Percentiles rank a stretch among this genome's conserved stretches.
Conservation (phyloP, 2,888 invertebrate genomes). For the Scrobipalpa atriplicella region DNA sequence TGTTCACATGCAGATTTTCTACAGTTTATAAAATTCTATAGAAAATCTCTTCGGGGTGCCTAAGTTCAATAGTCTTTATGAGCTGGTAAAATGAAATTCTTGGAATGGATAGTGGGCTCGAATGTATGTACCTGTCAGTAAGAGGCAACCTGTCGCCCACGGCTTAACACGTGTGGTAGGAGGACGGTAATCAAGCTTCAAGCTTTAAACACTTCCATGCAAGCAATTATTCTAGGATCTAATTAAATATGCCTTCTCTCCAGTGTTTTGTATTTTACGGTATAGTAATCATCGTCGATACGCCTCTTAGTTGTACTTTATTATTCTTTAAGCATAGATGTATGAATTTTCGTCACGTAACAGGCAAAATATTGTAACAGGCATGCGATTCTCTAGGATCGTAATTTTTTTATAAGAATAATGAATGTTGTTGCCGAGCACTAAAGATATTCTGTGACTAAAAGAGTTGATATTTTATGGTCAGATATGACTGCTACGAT, state of each 20-base stretch:
- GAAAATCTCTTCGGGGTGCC: too few species aligned
- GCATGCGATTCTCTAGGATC: constrained; percentile 32
- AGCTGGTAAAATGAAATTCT: too few species aligned
- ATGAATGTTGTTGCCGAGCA: constrained; percentile 27
- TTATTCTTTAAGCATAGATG: constrained; percentile 33
- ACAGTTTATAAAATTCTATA: too few species aligned
- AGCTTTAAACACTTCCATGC: neutral
- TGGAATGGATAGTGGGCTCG: too few species aligned
- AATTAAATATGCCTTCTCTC: constrained; percentile 1
- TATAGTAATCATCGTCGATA: constrained; percentile 30
- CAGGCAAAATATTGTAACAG: constrained; percentile 46
- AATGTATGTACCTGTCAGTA: too few species aligned
- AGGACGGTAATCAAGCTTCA: constrained; percentile 16
- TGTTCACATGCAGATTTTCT: too few species aligned
- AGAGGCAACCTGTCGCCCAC: neutral
- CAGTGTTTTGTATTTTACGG: neutral
- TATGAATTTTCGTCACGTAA: constrained; percentile 29
- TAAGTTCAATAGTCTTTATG: too few species aligned
- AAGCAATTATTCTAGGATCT: constrained; percentile 8
- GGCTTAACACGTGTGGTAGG: neutral
- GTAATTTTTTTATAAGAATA: constrained; percentile 38
- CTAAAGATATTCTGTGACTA: too few species aligned
- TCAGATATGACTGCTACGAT: constrained; percentile 44
- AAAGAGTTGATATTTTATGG: constrained; percentile 29
- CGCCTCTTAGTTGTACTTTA: constrained; percentile 32